A percentile compares a stretch with the other conserved stretches of the same genome.
These are phyloP conservation scores for Agelas oroides DNA, from an alignment of 37 sponge, comb jelly and placozoan species.

Conservation along the genomic window DNA sequence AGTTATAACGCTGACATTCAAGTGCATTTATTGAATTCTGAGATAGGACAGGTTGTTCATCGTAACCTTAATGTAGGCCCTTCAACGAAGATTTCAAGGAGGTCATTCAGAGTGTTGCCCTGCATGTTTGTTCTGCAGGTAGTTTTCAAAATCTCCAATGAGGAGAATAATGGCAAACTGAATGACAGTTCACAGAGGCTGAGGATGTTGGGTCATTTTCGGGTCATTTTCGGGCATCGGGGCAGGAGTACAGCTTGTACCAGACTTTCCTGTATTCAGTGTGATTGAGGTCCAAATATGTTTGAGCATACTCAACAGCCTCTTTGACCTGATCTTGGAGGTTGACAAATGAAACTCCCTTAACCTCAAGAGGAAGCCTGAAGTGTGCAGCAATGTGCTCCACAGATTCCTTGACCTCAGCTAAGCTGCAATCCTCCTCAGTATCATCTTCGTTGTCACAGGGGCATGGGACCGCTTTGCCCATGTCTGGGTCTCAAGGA, in stretches of 20 bases:
- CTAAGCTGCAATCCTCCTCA: no score
- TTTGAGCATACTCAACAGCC: slow-evolving; percentile 37
- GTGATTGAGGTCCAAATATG: slow-evolving; percentile 28
- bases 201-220: no score
- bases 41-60: no score
- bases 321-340: slow-evolving; percentile 64
- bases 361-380: slow-evolving; percentile 56
- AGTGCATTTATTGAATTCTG: no score
- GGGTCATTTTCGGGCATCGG: slow-evolving; percentile 61
- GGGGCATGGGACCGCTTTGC: neutral
- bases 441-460: slow-evolving; percentile 8
- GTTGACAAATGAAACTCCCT: slow-evolving; percentile 15
- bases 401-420: slow-evolving; percentile 34
- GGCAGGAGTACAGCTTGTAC: slow-evolving; percentile 63
- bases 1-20: no score
- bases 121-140: no score
- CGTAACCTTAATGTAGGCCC: no score
- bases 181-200: slow-evolving; percentile 47
- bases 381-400: slow-evolving; percentile 36
- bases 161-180: slow-evolving; percentile 73
- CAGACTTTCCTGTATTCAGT: slow-evolving; percentile 50
- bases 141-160: no score
- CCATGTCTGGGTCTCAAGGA: slow-evolving; percentile 56
- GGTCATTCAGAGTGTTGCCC: no score
- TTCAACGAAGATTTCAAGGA: no score